Conservation (phyloP, 2,113 vertebrate species). For the Gallinago undulata region DNA sequence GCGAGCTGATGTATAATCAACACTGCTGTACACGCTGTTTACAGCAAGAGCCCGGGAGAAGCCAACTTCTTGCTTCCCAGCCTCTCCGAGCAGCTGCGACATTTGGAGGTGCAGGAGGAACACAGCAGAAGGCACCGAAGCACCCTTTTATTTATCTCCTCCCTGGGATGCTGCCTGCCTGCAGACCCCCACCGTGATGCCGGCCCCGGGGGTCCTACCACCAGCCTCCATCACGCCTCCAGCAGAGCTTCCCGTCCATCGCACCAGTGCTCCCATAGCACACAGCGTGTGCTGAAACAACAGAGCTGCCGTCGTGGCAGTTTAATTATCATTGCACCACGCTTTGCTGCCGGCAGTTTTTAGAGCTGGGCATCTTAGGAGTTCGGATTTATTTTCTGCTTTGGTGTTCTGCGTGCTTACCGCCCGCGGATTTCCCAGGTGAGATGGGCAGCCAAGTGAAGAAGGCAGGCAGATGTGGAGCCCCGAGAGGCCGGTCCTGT, state of each 20-base stretch:
- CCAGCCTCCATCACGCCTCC: neutral
- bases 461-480: neutral
- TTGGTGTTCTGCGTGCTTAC: neutral
- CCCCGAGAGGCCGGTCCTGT: neutral
- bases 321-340: neutral
- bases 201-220: rapidly evolving
- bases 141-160: neutral
- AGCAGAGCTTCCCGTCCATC: neutral
- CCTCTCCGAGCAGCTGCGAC: neutral
- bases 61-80: conserved; percentile 9
- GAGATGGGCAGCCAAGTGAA: neutral
- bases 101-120: neutral
- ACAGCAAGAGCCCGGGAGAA: conserved; percentile 35
- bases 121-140: neutral
- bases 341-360: neutral
- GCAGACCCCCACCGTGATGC: rapidly evolving
- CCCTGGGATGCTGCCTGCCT: neutral
- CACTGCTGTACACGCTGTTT: conserved; percentile 34
- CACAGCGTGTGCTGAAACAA: neutral
- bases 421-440: neutral
- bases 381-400: neutral
- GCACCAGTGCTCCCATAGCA: rapidly evolving
- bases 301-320: neutral
- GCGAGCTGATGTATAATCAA: conserved; percentile 71
- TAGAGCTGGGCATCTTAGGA: neutral